Base-by-base conservation (phyloP, 1,140 invertebrate genomes). In the Eriosoma lanigerum region DNA sequence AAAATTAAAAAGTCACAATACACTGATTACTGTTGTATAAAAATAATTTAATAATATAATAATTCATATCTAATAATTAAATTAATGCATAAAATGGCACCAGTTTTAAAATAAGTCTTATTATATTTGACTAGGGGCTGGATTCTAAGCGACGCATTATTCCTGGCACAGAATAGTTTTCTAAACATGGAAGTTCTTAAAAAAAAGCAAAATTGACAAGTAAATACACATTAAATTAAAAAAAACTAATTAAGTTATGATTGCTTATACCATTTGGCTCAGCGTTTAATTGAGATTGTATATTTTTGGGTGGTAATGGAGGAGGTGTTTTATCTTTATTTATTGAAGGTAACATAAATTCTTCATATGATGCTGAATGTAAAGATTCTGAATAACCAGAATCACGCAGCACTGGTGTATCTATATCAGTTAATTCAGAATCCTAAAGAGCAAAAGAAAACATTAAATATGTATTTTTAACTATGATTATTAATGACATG, bases 321-420 rank as follows among this genome's bases (percentile, higher is more conserved):
- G 75, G 75, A 26, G 75, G 75, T 3, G 17, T 44, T 46, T 78
- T 78, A 60, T 48, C 26, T 13, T 44, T 46, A 46, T 78, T 38
- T 5, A 48, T 60, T 46, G 75, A 24, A 38, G 73, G 75, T 58
- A 78, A 46, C 12, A 78, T 38, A 78, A 78, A 78, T 62, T 78
- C 75, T 78, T 78, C 75, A 78, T 78, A 78, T 26, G 75, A 78
- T n/a, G 38, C 38, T 0, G 75, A 78, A 78, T 58, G 54, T 60
- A 78, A 58, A 29, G 75, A 78, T 29, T 78, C 75, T 60, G 75
- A 78, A 48, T 78, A 78, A 0, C 75, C 75, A 17, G 75, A 78
- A 15, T 78, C 75, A 26, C 75, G 54, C 17, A 60, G 19, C 4
- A 78, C 56, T 19, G 32, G 54, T n/a, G 75, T 19, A 29, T 62